phyloP scores from a whole-genome alignment of 2,888 invertebrate genomes.

The Corbicula japonica region DNA sequence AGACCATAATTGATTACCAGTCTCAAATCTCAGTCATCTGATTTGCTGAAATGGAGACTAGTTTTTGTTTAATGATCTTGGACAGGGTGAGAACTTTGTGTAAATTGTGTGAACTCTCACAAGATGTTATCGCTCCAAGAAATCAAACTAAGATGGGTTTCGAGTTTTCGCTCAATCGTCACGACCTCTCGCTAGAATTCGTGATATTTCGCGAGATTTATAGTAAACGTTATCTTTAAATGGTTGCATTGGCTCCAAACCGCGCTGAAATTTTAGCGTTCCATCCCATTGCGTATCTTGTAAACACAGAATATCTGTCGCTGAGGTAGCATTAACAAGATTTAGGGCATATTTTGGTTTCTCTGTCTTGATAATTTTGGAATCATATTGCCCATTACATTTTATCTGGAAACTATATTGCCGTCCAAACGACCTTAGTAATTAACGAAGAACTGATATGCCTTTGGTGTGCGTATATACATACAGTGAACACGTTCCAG shows the following conservation, averaged over 20 bases:
- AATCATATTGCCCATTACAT: conserved; percentile 62
- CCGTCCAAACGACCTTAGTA: conserved; percentile 37
- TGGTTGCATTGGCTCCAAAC: conserved; percentile 60
- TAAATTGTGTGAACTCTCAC: no score
- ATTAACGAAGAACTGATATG: conserved; percentile 33
- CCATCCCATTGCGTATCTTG: conserved; percentile 66
- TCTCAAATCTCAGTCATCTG: no score
- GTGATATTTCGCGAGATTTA: conserved; percentile 67
- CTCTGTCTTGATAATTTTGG: conserved; percentile 56
- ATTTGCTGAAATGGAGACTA: no score
- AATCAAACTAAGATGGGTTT: conserved; percentile 51
- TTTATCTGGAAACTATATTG: conserved; percentile 50
- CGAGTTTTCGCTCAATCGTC: conserved; percentile 59
- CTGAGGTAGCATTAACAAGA: conserved; percentile 52
- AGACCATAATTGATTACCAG: no score
- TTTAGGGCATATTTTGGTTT: conserved; percentile 62
- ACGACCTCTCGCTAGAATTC: conserved; percentile 60
- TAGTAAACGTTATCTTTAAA: conserved; percentile 57
- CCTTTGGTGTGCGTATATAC: conserved; percentile 14
- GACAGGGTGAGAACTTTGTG: no score
- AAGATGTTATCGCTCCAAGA: conserved; percentile 28
- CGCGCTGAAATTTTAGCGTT: conserved; percentile 60
- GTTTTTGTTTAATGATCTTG: no score
- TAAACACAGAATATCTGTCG: conserved; percentile 62
- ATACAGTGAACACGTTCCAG: conserved; percentile 19